A percentile compares a stretch with the other conserved stretches of the same genome.
Evolutionary conservation across 2,113 vertebrate species (phyloP).

Genomic region (Cyanoderma ruficeps): DNA sequence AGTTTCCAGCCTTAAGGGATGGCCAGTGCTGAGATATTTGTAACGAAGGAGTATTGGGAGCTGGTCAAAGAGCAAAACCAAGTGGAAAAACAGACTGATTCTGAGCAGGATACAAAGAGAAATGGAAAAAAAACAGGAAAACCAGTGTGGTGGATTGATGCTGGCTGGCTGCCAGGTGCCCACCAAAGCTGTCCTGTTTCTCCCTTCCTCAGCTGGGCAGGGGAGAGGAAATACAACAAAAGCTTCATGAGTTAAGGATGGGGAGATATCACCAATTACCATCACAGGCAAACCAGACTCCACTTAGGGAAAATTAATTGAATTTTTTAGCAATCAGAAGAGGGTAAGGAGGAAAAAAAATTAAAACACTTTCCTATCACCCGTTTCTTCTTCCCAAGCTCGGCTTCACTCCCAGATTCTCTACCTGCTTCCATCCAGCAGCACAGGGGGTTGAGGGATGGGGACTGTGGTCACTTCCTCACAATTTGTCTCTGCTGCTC

Average conservation of each 20-base stretch:
- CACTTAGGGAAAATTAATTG: background rate
- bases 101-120: background rate
- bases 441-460: fast-evolving
- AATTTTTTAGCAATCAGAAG: background rate
- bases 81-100: background rate
- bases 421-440: background rate
- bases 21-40: background rate
- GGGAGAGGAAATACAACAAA: background rate
- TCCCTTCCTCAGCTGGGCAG: background rate
- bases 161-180: background rate
- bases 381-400: background rate
- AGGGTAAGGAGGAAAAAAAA: background rate
- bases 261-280: background rate
- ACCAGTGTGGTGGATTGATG: background rate
- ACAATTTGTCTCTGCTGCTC: background rate
- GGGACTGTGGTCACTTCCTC: background rate
- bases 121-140: background rate
- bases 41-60: background rate
- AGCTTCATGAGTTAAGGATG: background rate
- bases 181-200: background rate
- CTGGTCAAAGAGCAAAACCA: background rate
- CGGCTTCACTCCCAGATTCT: background rate
- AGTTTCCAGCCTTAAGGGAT: background rate
- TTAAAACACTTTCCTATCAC: background rate
- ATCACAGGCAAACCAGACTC: background rate